Evolutionary conservation across 2,113 vertebrate species (phyloP).

Genomic region (Pachypanchax playfairii): DNA sequence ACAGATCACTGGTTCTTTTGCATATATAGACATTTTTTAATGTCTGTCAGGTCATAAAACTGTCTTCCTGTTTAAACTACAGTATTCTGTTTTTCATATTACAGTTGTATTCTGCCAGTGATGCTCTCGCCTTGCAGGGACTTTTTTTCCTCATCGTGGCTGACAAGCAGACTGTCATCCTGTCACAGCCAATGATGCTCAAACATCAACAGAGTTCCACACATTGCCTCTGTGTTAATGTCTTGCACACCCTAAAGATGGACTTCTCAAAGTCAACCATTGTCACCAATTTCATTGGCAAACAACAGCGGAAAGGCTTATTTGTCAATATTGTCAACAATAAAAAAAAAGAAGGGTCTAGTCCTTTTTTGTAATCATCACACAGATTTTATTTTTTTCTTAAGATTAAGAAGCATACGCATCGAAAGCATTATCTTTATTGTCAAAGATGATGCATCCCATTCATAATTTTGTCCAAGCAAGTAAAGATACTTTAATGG

Average conservation of each 20-base stretch:
- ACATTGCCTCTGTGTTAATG: constrained; percentile 29
- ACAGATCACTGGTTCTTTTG: no score
- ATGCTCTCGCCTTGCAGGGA: constrained; percentile 59
- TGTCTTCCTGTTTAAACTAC: neutral
- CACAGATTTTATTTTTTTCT: no score
- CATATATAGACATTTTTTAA: neutral
- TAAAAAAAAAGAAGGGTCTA: neutral
- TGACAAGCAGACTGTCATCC: constrained; percentile 66
- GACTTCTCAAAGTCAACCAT: constrained; percentile 61
- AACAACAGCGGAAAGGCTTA: neutral
- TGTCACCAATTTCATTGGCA: constrained; percentile 29
- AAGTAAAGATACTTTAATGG: constrained; percentile 37
- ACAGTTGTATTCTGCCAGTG: constrained; percentile 44
- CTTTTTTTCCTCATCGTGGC: constrained; percentile 56
- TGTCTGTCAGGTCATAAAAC: constrained; percentile 5
- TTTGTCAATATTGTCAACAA: neutral
- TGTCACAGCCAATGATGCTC: constrained; percentile 69
- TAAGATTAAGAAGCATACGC: constrained; percentile 13
- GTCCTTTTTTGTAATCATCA: no score
- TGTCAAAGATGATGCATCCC: constrained; percentile 51
- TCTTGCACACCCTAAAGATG: constrained; percentile 24
- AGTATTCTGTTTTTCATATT: constrained; percentile 12
- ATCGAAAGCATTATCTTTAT: constrained; percentile 42
- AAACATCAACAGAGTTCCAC: constrained; percentile 39
- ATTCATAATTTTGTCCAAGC: constrained; percentile 42